A percentile compares a stretch with the other conserved stretches of the same genome.
Evolutionary conservation across 2,888 invertebrate genomes (phyloP).

Genomic region (Deroplatys truncata): DNA sequence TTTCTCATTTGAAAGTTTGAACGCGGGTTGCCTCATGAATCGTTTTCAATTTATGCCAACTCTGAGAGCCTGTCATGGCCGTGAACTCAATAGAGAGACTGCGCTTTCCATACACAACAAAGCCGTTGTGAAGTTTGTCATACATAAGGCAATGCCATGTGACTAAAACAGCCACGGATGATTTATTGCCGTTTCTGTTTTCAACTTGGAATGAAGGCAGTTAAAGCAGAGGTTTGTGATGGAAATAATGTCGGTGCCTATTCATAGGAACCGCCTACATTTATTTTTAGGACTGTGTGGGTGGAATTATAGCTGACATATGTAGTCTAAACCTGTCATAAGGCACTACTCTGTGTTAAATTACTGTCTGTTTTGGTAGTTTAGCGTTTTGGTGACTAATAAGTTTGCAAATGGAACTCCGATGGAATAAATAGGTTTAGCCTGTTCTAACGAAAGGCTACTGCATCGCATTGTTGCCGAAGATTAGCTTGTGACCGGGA

Average conservation of each 20-base stretch:
- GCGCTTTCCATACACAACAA: background rate
- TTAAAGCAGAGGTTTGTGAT: background rate
- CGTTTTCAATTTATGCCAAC: background rate
- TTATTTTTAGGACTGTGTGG: background rate
- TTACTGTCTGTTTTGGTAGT: background rate
- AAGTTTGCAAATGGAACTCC: background rate
- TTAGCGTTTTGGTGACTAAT: background rate
- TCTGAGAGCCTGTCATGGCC: background rate
- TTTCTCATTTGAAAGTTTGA: background rate
- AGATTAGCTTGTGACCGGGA: no score
- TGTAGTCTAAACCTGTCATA: background rate
- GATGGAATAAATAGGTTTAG: no score
- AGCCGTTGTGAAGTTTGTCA: background rate
- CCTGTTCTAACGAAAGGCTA: no score
- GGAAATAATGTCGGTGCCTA: background rate
- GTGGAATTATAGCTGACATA: background rate
- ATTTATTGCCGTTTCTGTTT: background rate
- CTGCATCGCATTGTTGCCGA: no score
- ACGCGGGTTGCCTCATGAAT: background rate
- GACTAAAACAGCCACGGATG: background rate
- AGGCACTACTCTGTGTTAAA: background rate
- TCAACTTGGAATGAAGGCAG: background rate
- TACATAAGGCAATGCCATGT: background rate
- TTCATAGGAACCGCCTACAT: background rate
- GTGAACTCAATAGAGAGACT: background rate